Percentiles rank a stretch among this genome's conserved stretches.
These are phyloP conservation scores for Gryon sp. DNA, from an alignment of 1,140 invertebrate species.

Conservation along the genomic window DNA sequence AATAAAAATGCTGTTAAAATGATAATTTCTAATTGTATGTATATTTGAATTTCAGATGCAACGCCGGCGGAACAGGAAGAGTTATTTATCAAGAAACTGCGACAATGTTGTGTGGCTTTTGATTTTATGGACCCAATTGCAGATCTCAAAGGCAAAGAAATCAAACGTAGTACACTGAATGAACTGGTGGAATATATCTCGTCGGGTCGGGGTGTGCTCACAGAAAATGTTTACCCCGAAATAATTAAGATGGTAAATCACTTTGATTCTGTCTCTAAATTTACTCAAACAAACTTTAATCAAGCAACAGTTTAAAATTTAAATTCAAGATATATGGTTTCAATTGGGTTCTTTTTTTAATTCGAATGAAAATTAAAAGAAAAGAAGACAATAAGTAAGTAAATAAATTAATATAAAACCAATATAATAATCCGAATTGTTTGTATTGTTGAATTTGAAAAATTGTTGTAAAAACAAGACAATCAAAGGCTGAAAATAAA, in stretches of 20 bases:
- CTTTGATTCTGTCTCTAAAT: not conserved
- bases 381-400: no score
- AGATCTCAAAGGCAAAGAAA: slow-evolving; percentile 99
- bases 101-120: slow-evolving; percentile 99
- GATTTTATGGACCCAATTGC: slow-evolving; percentile 99
- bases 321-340: no score
- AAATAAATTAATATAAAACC: no score
- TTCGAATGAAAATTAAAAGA: no score
- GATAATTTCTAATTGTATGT: no score
- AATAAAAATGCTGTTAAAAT: slow-evolving; percentile 16
- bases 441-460: no score
- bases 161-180: slow-evolving; percentile 97
- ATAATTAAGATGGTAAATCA: slow-evolving; percentile 94
- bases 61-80: slow-evolving; percentile 96
- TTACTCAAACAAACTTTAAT: no score
- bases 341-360: no score
- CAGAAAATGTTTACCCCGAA: slow-evolving; percentile 98
- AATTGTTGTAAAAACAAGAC: no score
- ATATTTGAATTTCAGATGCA: slow-evolving; percentile 88
- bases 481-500: no score
- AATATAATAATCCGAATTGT: no score
- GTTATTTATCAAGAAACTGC: slow-evolving; percentile 97
- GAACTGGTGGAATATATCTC: slow-evolving; percentile 99
- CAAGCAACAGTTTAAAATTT: no score
- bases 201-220: slow-evolving; percentile 94